Percentiles rank a stretch among this genome's conserved stretches.
phyloP scores from a whole-genome alignment of 2,113 vertebrate genomes.

The Microtus montanus region DNA sequence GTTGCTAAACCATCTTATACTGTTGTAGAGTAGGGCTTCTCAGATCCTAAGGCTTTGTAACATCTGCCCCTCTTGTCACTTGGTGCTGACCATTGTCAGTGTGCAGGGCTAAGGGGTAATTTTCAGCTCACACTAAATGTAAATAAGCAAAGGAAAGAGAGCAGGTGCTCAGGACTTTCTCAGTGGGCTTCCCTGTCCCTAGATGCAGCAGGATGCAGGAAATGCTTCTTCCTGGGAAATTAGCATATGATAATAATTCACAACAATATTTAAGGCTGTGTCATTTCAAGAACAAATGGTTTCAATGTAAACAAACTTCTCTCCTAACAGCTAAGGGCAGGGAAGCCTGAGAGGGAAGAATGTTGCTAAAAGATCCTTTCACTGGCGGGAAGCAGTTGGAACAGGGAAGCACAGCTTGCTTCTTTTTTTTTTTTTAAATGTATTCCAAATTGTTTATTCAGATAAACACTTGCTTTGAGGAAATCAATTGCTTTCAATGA shows the following conservation, averaged over 20 bases:
- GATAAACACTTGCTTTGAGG: neutral
- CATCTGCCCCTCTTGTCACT: neutral
- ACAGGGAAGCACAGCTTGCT: neutral
- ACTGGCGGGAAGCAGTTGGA: neutral
- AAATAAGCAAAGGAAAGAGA: neutral
- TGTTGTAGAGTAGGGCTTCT: neutral
- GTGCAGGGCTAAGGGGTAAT: neutral
- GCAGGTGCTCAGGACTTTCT: neutral
- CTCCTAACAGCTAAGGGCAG: neutral
- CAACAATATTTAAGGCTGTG: neutral
- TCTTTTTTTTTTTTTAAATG: neutral
- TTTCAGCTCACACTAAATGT: neutral
- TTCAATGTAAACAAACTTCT: neutral
- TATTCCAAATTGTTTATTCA: neutral
- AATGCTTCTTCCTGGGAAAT: neutral
- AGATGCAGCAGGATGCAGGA: neutral
- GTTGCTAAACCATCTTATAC: neutral
- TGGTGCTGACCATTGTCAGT: neutral
- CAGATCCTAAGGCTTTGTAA: neutral
- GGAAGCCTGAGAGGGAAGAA: neutral
- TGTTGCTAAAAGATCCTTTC: neutral
- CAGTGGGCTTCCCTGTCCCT: neutral
- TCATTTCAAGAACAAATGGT: conserved; percentile 25
- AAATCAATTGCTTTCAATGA: neutral
- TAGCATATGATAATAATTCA: neutral